These are phyloP conservation scores for Sebastes elongatus DNA, from an alignment of 2,797 vertebrate genomes.

Conservation along the genomic window DNA sequence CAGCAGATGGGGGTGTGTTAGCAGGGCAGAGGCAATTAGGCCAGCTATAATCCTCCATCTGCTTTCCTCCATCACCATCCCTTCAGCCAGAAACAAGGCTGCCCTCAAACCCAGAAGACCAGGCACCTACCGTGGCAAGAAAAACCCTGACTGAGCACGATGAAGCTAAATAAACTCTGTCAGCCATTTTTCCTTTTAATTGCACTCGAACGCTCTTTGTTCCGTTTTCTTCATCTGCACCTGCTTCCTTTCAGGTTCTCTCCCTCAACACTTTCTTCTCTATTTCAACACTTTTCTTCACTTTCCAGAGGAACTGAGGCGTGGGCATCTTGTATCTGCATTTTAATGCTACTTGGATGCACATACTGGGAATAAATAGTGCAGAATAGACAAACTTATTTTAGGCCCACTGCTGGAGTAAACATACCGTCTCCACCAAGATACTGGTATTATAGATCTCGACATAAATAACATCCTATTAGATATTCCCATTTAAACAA, in stretches of 20 bases:
- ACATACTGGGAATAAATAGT: neutral
- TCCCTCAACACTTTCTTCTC: neutral
- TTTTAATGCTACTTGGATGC: neutral
- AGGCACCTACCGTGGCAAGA: constrained; percentile 31
- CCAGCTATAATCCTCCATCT: constrained; percentile 79
- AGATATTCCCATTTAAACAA: neutral
- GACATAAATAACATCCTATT: neutral
- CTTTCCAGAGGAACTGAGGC: constrained; percentile 13
- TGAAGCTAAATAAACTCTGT: constrained; percentile 37
- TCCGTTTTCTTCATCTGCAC: constrained; percentile 8
- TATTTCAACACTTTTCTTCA: constrained; percentile 9
- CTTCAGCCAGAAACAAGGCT: constrained; percentile 54
- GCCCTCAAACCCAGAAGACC: constrained; percentile 43
- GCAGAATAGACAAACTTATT: constrained; percentile 14
- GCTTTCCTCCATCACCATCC: constrained; percentile 55
- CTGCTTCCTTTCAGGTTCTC: constrained; percentile 28
- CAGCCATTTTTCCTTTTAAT: constrained; percentile 59
- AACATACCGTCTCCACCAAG: neutral
- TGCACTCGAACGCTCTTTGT: constrained; percentile 22
- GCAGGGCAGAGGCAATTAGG: constrained; percentile 78
- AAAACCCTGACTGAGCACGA: constrained; percentile 67
- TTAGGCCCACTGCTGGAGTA: neutral
- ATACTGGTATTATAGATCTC: neutral
- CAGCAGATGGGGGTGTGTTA: constrained; percentile 70
- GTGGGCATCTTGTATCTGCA: neutral